Conservation (phyloP, 2,797 vertebrate genomes). For the Acanthurus tractus region DNA sequence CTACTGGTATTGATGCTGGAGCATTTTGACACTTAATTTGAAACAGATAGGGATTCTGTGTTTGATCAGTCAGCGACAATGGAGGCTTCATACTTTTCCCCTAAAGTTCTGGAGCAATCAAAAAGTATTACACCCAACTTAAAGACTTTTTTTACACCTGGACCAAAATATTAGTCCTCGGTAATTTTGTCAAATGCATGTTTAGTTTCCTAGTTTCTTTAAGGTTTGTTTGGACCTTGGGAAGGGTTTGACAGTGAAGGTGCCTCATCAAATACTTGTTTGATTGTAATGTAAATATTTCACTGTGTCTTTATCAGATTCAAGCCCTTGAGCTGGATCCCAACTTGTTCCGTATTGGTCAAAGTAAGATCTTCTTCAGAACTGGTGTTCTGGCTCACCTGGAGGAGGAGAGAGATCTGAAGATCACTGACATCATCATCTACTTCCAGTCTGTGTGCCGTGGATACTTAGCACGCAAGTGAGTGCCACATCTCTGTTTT, state of each 20-base stretch:
- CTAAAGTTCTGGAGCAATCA: no score
- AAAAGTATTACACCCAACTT: no score
- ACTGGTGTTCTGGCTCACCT: conserved; percentile 96
- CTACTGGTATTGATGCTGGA: no score
- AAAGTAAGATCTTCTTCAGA: conserved; percentile 99
- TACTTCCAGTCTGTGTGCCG: conserved; percentile 97
- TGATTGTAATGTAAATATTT: background rate
- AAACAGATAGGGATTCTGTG: no score
- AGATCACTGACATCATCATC: conserved; percentile 98
- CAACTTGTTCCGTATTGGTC: conserved; percentile 96
- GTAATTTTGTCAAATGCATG: background rate
- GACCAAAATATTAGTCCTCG: no score
- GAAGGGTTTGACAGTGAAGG: background rate
- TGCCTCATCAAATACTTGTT: background rate
- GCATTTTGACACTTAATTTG: no score
- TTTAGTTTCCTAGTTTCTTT: background rate
- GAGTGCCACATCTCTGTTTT: conserved; percentile 61
- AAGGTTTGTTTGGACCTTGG: background rate
- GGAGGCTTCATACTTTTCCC: no score
- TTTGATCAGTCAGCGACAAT: no score
- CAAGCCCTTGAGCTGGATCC: conserved; percentile 94
- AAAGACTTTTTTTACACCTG: no score
- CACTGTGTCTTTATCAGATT: conserved; percentile 83
- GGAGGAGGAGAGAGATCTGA: conserved; percentile 96
- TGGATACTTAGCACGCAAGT: conserved; percentile 97